phyloP scores from a whole-genome alignment of 2,797 vertebrate genomes.

The Eutrigla gurnardus region DNA sequence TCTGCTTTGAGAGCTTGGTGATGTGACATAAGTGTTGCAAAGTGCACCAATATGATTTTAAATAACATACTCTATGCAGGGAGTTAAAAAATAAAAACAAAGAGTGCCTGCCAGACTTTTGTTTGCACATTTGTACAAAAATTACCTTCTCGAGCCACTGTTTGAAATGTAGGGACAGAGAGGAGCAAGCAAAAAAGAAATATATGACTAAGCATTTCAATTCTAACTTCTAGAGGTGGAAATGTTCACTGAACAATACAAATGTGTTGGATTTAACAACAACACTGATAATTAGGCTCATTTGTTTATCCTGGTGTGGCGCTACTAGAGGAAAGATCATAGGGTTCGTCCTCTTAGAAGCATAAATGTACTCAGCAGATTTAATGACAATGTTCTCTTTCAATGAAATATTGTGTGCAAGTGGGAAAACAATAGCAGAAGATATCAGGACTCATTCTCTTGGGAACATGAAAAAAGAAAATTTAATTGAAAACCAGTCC shows the following conservation, averaged over 20 bases:
- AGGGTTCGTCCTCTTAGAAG: neutral
- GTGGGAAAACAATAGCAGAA: neutral
- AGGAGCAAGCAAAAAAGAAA: neutral
- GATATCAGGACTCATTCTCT: neutral
- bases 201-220: neutral
- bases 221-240: neutral
- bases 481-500: neutral
- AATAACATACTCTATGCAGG: neutral
- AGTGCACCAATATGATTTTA: neutral
- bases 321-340: neutral
- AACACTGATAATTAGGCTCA: neutral
- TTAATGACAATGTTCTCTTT: neutral
- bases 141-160: neutral
- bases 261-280: neutral
- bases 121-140: neutral
- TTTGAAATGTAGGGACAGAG: neutral
- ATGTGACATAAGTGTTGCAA: slow-evolving; percentile 26
- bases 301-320: neutral
- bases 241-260: neutral
- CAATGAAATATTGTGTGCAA: neutral
- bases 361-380: neutral
- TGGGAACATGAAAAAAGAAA: neutral
- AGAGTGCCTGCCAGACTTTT: neutral
- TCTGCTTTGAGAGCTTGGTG: slow-evolving; percentile 24
- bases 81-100: neutral